A percentile compares a stretch with the other conserved stretches of the same genome.
These are phyloP conservation scores for Halictus ligatus DNA, from an alignment of 2,888 invertebrate genomes.

Conservation along the genomic window DNA sequence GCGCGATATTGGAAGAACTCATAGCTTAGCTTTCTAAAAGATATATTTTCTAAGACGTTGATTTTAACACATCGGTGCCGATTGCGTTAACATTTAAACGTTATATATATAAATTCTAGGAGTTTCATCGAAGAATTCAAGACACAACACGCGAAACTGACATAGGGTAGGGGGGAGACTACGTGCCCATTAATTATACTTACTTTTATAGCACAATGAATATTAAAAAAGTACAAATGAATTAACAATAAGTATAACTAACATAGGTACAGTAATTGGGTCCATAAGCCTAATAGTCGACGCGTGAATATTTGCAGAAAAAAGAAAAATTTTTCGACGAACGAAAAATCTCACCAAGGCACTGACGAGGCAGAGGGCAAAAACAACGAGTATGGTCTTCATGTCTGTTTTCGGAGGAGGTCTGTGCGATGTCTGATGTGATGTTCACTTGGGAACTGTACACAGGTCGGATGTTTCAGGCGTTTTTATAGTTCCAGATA, in stretches of 20 bases:
- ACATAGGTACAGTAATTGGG: too few relatives aligned
- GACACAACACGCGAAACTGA: background rate
- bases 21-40: background rate
- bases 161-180: too few relatives aligned
- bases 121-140: background rate
- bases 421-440: background rate
- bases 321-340: background rate
- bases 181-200: too few relatives aligned
- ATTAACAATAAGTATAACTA: too few relatives aligned
- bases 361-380: slow-evolving; percentile 46
- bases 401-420: slow-evolving; percentile 31
- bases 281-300: background rate
- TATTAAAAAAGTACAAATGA: too few relatives aligned
- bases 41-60: too few relatives aligned
- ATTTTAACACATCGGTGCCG: background rate
- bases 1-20: background rate
- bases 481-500: slow-evolving; percentile 66
- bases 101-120: too few relatives aligned
- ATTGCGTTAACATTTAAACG: background rate
- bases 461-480: slow-evolving; percentile 27
- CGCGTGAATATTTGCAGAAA: background rate
- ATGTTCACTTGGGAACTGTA: slow-evolving; percentile 52
- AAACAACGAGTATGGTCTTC: slow-evolving; percentile 43
- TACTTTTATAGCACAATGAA: too few relatives aligned
- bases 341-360: slow-evolving; percentile 45